Percentiles rank a stretch among this genome's conserved stretches.
Evolutionary conservation across 2,888 invertebrate species (phyloP).

Genomic region (Hypsopygia costalis): DNA sequence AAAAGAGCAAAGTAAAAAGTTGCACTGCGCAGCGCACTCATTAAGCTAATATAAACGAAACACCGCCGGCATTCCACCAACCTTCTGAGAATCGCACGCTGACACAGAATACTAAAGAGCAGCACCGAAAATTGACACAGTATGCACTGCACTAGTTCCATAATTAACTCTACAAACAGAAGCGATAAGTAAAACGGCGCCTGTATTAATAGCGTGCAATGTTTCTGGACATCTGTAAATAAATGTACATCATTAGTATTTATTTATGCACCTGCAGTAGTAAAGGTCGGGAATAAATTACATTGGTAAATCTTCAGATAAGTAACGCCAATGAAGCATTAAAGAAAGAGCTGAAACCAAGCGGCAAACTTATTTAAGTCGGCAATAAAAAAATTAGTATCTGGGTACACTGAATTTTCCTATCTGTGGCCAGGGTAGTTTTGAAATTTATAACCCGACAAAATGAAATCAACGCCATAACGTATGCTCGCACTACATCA

Average conservation of each 20-base stretch:
- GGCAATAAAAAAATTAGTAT: too few species aligned
- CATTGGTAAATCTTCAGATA: background rate
- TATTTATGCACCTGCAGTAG: background rate
- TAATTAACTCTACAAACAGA: background rate
- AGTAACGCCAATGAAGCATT: background rate
- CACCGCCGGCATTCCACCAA: constrained; percentile 32
- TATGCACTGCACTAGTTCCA: background rate
- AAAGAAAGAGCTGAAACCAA: too few species aligned
- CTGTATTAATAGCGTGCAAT: background rate
- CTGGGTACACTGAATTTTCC: constrained; percentile 1
- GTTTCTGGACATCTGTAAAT: background rate
- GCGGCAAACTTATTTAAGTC: too few species aligned
- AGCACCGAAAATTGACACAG: constrained; percentile 11
- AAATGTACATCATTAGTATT: background rate
- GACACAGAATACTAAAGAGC: constrained; percentile 22
- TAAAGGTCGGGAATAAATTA: background rate
- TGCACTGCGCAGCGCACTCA: constrained; percentile 38
- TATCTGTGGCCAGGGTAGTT: constrained; percentile 13
- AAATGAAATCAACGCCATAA: constrained; percentile 55
- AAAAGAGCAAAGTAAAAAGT: constrained; percentile 31
- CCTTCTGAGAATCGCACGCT: constrained; percentile 46
- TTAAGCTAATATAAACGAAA: constrained; percentile 66
- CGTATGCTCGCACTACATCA: constrained; percentile 37
- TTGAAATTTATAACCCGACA: constrained; percentile 57
- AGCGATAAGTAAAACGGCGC: background rate